Evolutionary conservation across 2,113 vertebrate species (phyloP), one percentile per base, ranked within the genome.

Genomic region (Hippoglossus stenolepis): DNA sequence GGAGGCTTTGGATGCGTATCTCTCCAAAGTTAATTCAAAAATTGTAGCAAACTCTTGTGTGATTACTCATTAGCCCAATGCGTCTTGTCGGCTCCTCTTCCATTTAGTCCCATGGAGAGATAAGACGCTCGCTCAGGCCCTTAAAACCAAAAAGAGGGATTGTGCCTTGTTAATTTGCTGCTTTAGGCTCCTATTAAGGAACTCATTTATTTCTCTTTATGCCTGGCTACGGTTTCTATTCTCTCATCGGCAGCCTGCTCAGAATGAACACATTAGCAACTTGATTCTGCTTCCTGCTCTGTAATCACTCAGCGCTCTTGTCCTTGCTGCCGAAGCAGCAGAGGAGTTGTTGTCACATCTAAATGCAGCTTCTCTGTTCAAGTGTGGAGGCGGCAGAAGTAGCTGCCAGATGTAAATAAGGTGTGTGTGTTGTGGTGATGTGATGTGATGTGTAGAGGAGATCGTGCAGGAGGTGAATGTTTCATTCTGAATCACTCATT

Each of bases 171-270:
- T 83, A 59, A 78, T 83, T 86, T 78, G 59, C 58, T 61, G 56
- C 64, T 72, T 54, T 71, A 35, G 71, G 35, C 26, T 76, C 51
- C 67, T 70, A 72, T 87, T 84, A 89, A 75, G 64, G 24, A 58
- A 23, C 69, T 75, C 53, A 88, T 90, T 83, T 85, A 73, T 83
- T 53, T 71, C 28, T 75, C 73, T 84, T 14, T 64, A 71, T 78
- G 75, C 84, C 82, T 21, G 3, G 65, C 65, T 88, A 80, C 61
- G 28, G 81, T 51, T 75, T 35, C 18, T 58, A 45, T 83, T 76
- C 65, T 86, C 77, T 20, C 6, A 24, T 12, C 13, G 8, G 24
- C 0, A 4, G 58, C 20, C 20, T 1, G 1, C 82, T 77, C 62
- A 75, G 59, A 82, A 77, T 82, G 40, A 78, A 53, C 14, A 31